Evolutionary conservation across 2,797 vertebrate genomes (phyloP).

Genomic region (Brotula barbata): DNA sequence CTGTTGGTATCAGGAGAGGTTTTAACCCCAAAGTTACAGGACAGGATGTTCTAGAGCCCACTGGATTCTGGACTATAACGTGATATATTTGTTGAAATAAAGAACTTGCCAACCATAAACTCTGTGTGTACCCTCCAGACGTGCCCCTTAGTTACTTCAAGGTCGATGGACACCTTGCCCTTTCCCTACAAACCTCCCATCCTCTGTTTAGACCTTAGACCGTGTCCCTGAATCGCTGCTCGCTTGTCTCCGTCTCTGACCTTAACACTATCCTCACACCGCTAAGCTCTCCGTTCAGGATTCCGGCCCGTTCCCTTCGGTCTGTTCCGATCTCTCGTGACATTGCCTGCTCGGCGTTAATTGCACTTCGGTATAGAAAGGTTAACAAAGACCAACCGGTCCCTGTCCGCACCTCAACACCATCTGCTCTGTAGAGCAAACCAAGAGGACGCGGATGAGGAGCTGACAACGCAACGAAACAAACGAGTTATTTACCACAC

Average conservation of each 20-base stretch:
- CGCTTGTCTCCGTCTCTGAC: constrained; percentile 49
- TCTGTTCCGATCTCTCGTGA: constrained; percentile 66
- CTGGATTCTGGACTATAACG: background rate
- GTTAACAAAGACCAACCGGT: constrained; percentile 81
- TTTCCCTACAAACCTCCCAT: constrained; percentile 21
- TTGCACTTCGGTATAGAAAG: constrained; percentile 70
- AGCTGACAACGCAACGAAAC: constrained; percentile 7
- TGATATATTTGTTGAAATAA: constrained; percentile 24
- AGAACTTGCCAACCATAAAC: constrained; percentile 30
- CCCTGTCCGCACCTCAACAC: constrained; percentile 54
- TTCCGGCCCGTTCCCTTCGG: constrained; percentile 51
- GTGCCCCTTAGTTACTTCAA: constrained; percentile 41
- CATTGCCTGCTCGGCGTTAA: constrained; percentile 73
- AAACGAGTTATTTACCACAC: no score
- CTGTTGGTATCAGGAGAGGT: constrained; percentile 43
- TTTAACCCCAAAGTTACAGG: constrained; percentile 38
- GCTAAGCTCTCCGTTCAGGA: constrained; percentile 57
- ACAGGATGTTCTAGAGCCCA: no score
- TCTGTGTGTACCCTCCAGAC: constrained; percentile 7
- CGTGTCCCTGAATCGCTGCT: constrained; percentile 38
- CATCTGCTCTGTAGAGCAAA: constrained; percentile 60
- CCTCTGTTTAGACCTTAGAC: constrained; percentile 49
- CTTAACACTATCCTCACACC: constrained; percentile 36
- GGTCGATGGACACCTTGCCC: constrained; percentile 15
- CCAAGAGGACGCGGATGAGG: constrained; percentile 16